Evolutionary conservation across 92 coral and sea anemone species (phyloP), one percentile per base, ranked within the genome.

Genomic region (Umimayanthus kanabou): DNA sequence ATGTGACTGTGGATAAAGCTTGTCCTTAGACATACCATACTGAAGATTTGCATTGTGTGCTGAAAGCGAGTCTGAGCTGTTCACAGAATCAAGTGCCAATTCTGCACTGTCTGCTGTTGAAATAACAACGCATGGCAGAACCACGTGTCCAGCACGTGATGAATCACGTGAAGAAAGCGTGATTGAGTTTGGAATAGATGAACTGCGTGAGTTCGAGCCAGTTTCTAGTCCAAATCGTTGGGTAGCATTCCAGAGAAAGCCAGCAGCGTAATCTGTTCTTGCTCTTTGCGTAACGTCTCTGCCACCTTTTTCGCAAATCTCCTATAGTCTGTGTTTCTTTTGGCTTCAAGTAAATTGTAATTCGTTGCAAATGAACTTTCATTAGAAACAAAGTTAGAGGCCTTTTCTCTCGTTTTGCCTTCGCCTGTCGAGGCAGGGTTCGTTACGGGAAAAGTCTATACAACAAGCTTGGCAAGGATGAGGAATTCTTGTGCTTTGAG

Each of bases 221-320:
- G 4, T 67, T 26, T 67, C 73, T 4, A 22, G 16, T 66, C 28
- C 4, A 67, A 23, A 23, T 2, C 73, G 1, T 67, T 26, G 58
- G 3, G 73, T 9, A 0, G 29, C 73, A 67, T 67, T 67, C 29
- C 73, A 22, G 73, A 67, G 73, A 67, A 67, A 67, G 29, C 73
- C 10, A n/a, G 73, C 73, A 67, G 73, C 73, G 9, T 67, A 67
- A 67, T 67, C 73, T 67, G 73, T 23, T 73, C 77, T 73, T 73
- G 77, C 39, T 73, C 77, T 73, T 30, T 73, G 9, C 7, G 39
- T 4, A 73, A 29, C 39, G 33, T 73, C 0, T 73, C 20, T 73
- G 20, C 25, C 22, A 30, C 45, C 45, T 26, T 73, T 73, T 9
- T 23, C 37, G 43, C 40, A 15, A 29, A 30, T 22, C 39, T 30